Base-by-base conservation (phyloP, 2,113 vertebrate species). In the Vimba vimba region DNA sequence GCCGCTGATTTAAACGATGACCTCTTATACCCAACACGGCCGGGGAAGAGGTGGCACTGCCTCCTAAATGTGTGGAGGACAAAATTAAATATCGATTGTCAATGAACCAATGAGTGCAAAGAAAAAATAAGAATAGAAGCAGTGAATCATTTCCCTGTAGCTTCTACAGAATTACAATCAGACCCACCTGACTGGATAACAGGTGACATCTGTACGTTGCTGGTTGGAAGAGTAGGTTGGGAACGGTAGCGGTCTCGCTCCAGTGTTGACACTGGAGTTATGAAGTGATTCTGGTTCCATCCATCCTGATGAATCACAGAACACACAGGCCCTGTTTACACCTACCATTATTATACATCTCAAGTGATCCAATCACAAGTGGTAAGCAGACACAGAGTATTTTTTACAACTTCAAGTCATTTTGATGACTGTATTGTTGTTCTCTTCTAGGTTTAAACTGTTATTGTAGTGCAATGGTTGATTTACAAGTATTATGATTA, bases 201-300 rank as follows among this genome's bases (percentile, higher is more conserved):
- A 52, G 97, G 97, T 36, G 97, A 97, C 96, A 97, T 97, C 94
- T 98, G 97, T 89, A 98, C 94, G 86, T 97, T 97, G 82, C 97
- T 95, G 89, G 97, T 99, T 87, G 97, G 96, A 90, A 99, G 94
- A 23, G 97, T 97, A 60, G 98, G 98, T 87, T 99, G 98, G 0
- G 98, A 99, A 15, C 97, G 97, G 95, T 99, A 99, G 86, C 97
- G 93, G 88, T 99, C 98, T 82, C 98, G 95, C 89, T 99, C 98
- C 88, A 99, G 93, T 0, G 97, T 99, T 30, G 98, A 98, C 75
- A 98, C 97, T 0, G 98, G 98, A 5, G 98, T 99, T 92, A 99
- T 95, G 83, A 99, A 99, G 92, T 99, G 98, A 91, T 96, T 99
- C 93, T 99, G 98, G 95, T 97, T 99, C 98, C 98, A 99, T 59